Conservation (phyloP, 1,140 invertebrate genomes). For the Rhyacophila brunnea region DNA sequence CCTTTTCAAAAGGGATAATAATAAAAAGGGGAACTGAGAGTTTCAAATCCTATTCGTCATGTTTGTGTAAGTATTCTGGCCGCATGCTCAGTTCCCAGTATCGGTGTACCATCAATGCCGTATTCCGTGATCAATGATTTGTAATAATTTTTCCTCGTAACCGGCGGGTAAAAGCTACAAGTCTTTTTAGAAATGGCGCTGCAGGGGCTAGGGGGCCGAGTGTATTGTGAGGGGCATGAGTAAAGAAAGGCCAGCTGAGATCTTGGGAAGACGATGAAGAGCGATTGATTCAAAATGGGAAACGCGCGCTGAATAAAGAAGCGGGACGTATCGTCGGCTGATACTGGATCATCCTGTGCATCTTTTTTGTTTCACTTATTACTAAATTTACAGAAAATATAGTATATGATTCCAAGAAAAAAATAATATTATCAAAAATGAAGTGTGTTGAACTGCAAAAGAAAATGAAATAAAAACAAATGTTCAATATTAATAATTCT, state of each 20-base stretch:
- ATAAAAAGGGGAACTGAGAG: constrained; percentile 8
- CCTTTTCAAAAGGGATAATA: constrained; percentile 9
- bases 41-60: constrained; percentile 17
- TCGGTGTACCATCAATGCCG: not conserved
- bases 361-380: not conserved
- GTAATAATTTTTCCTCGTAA: constrained; percentile 32
- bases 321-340: not conserved
- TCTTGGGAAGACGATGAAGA: not conserved
- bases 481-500: no score
- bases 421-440: no score
- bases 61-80: constrained; percentile 4
- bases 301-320: constrained; percentile 24
- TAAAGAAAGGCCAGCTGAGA: constrained; percentile 4
- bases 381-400: no score
- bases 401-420: no score
- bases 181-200: constrained; percentile 13
- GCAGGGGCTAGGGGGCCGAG: not conserved
- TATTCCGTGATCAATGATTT: constrained; percentile 30
- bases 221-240: constrained; percentile 9
- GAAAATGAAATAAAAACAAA: no score
- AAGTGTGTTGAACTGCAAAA: no score
- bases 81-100: constrained; percentile 2
- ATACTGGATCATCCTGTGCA: not conserved
- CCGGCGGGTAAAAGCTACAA: constrained; percentile 21
- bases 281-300: constrained; percentile 33